Conservation (phyloP, 2,888 invertebrate species). For the Aromia moschata region DNA sequence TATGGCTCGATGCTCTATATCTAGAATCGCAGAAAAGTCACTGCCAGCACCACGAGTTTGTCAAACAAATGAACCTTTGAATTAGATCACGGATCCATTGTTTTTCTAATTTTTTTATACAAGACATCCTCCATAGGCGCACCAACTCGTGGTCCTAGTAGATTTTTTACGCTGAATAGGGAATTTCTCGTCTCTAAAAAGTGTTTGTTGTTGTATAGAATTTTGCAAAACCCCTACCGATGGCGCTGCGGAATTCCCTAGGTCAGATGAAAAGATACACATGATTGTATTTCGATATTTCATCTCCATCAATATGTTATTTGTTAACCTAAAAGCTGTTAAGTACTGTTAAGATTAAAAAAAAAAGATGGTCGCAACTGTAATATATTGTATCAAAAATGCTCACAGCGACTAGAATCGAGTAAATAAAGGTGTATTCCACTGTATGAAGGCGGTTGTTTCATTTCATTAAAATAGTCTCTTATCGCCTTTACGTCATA, state of each 20-base stretch:
- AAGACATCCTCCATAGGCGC: slow-evolving; percentile 17
- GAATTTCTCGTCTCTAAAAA: slow-evolving; percentile 25
- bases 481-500: too few species aligned
- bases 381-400: slow-evolving; percentile 64
- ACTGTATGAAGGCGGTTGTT: slow-evolving; percentile 47
- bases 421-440: slow-evolving; percentile 62
- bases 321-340: slow-evolving; percentile 65
- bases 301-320: slow-evolving; percentile 64
- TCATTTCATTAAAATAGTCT: slow-evolving; percentile 1
- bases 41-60: slow-evolving; percentile 38
- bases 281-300: slow-evolving; percentile 60
- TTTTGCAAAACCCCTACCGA: slow-evolving; percentile 35
- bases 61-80: slow-evolving; percentile 11
- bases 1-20: slow-evolving; percentile 2
- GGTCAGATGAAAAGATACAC: slow-evolving; percentile 50
- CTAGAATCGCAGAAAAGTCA: slow-evolving; percentile 6
- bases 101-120: slow-evolving; percentile 26
- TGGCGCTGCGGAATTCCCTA: slow-evolving; percentile 27
- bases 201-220: slow-evolving; percentile 42
- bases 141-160: slow-evolving; percentile 34
- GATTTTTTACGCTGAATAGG: slow-evolving; percentile 19
- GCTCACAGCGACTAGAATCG: slow-evolving; percentile 63
- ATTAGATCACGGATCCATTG: slow-evolving; percentile 25
- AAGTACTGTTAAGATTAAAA: slow-evolving; percentile 64
- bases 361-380: slow-evolving; percentile 59